phyloP scores from a whole-genome alignment of 2,888 invertebrate genomes.

The Unio pictorum region DNA sequence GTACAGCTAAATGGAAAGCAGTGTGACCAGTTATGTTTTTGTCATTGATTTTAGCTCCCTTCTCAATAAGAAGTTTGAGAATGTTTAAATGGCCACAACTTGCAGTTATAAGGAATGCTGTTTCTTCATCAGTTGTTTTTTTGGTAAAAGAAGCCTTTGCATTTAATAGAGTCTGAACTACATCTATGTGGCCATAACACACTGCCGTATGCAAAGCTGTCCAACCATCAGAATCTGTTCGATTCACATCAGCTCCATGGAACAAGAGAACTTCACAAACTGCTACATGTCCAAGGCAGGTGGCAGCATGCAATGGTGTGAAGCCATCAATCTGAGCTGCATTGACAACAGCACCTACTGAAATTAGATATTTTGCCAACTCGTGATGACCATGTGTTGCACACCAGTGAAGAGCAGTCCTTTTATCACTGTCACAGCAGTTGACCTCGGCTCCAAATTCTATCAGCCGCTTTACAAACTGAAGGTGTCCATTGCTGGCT shows the following conservation, averaged over 20 bases:
- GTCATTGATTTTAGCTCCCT: conserved; percentile 42
- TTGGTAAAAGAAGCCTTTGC: conserved; percentile 46
- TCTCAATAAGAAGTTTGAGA: conserved; percentile 43
- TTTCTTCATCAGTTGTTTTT: conserved; percentile 55
- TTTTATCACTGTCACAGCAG: conserved; percentile 52
- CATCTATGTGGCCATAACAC: conserved; percentile 53
- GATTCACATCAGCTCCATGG: conserved; percentile 54
- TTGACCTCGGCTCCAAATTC: conserved; percentile 54
- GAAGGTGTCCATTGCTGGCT: conserved; percentile 49
- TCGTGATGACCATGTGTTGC: conserved; percentile 47
- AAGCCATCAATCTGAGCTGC: conserved; percentile 61
- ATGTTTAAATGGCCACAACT: conserved; percentile 49
- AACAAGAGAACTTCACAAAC: conserved; percentile 49
- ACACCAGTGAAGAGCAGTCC: conserved; percentile 63
- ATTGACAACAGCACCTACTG: conserved; percentile 52
- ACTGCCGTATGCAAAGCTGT: conserved; percentile 64
- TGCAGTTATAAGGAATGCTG: conserved; percentile 61
- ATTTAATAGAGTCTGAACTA: conserved; percentile 51
- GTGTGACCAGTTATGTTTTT: conserved; percentile 54
- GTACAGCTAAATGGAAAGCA: conserved; percentile 59
- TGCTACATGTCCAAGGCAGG: conserved; percentile 50
- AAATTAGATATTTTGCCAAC: conserved; percentile 46
- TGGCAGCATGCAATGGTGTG: conserved; percentile 65
- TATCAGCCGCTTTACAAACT: conserved; percentile 45
- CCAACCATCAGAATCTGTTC: conserved; percentile 62